A percentile compares a stretch with the other conserved stretches of the same genome.
phyloP scores from a whole-genome alignment of 2,797 vertebrate genomes.

The Ptychobarbus kaznakovi region DNA sequence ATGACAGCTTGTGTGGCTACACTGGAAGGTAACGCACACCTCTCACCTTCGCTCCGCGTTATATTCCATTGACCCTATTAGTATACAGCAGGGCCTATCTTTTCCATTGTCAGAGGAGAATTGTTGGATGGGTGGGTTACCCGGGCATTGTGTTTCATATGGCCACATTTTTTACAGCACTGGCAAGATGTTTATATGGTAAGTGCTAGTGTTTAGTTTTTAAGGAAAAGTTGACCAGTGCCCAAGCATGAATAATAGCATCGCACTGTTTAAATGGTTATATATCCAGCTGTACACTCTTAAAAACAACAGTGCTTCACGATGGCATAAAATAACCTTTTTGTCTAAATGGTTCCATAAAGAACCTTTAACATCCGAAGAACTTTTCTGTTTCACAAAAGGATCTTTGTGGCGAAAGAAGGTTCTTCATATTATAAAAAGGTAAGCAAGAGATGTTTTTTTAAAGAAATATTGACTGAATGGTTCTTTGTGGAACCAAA shows the following conservation, averaged over 20 bases:
- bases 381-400: too few relatives aligned
- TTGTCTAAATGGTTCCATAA: too few relatives aligned
- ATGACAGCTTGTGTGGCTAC: slow-evolving; percentile 69
- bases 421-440: too few relatives aligned
- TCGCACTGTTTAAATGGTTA: not conserved
- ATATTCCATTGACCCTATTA: slow-evolving; percentile 64
- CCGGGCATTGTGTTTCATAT: slow-evolving; percentile 42
- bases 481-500: too few relatives aligned
- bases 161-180: slow-evolving; percentile 20
- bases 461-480: too few relatives aligned
- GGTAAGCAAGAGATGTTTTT: too few relatives aligned
- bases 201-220: slow-evolving; percentile 38
- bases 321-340: too few relatives aligned
- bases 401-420: too few relatives aligned
- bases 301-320: too few relatives aligned
- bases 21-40: slow-evolving; percentile 68
- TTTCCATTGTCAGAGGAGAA: slow-evolving; percentile 60
- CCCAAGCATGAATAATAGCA: not conserved
- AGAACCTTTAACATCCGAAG: too few relatives aligned
- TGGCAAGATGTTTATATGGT: slow-evolving; percentile 45
- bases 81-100: slow-evolving; percentile 57
- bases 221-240: not conserved
- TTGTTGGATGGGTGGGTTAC: slow-evolving; percentile 48
- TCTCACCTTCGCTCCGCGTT: slow-evolving; percentile 61
- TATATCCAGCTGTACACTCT: not conserved